A percentile compares a stretch with the other conserved stretches of the same genome.
Conservation (phyloP, 2,113 vertebrate species). For the Tachysurus vachellii region DNA sequence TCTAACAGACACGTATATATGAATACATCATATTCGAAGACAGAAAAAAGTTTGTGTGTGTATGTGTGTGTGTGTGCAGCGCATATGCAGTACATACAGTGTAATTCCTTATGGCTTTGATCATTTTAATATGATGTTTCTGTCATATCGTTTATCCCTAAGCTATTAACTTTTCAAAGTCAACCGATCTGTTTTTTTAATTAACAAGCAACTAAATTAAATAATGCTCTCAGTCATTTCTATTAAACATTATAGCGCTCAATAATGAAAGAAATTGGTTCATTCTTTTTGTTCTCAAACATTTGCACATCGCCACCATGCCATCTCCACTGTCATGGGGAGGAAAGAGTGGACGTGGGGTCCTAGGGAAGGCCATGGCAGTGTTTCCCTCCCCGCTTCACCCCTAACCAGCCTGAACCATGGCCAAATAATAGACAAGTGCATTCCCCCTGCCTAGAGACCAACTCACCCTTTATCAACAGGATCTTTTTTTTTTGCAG, state of each 20-base stretch:
- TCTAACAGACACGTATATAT: background rate
- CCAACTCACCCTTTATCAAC: slow-evolving; percentile 71
- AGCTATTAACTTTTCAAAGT: background rate
- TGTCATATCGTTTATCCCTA: background rate
- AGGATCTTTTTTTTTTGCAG: slow-evolving; percentile 63
- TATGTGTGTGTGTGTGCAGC: background rate
- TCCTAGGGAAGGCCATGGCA: slow-evolving; percentile 43
- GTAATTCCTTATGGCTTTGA: background rate
- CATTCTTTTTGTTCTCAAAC: background rate
- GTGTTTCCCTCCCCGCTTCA: slow-evolving; percentile 47
- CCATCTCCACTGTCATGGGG: background rate
- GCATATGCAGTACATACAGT: background rate
- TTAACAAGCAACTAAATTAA: background rate
- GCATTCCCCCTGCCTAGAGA: slow-evolving; percentile 79
- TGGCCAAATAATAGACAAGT: slow-evolving; percentile 69
- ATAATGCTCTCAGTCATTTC: background rate
- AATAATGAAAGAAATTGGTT: background rate
- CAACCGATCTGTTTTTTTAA: background rate
- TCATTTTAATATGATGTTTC: background rate
- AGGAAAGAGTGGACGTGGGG: slow-evolving; percentile 34
- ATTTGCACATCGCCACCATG: background rate
- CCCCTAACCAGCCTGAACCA: slow-evolving; percentile 49
- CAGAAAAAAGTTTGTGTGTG: too few relatives aligned
- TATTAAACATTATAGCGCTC: too few relatives aligned
- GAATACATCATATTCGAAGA: too few relatives aligned